Evolutionary conservation across 2,113 vertebrate species (phyloP).

Genomic region (Alouatta palliata): DNA sequence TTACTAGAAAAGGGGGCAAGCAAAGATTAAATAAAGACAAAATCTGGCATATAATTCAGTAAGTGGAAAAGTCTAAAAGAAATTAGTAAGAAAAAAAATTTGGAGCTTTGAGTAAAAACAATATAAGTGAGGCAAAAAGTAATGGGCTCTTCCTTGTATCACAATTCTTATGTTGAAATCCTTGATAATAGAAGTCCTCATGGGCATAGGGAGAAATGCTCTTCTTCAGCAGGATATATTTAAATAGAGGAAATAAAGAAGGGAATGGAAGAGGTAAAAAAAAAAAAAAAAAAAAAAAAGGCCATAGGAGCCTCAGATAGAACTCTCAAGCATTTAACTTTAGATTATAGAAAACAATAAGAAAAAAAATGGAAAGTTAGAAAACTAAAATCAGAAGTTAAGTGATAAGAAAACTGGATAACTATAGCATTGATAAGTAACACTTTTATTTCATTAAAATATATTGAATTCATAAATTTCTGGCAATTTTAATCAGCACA

Average conservation of each 20-base stretch:
- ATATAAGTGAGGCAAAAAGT: not conserved
- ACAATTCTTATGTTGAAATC: not conserved
- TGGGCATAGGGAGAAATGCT: not conserved
- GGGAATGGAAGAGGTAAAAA: not conserved
- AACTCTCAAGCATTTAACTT: not conserved
- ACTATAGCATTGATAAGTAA: not conserved
- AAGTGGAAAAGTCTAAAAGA: not conserved
- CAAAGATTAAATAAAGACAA: not conserved
- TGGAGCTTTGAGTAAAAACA: not conserved
- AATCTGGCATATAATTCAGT: not conserved
- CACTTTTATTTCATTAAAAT: not conserved
- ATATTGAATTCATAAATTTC: not conserved
- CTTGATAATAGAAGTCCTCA: not conserved
- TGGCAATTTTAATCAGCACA: not conserved
- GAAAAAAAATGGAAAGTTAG: not conserved
- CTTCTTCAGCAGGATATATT: not conserved
- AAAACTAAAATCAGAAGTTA: not conserved
- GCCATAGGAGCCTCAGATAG: rapidly evolving
- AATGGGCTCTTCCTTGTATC: rapidly evolving
- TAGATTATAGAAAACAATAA: not conserved
- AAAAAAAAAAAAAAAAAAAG: not conserved
- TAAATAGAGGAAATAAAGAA: not conserved
- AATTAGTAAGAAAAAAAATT: not conserved
- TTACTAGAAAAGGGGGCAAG: rapidly evolving
- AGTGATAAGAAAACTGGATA: not conserved